A percentile compares a stretch with the other conserved stretches of the same genome.
These are phyloP conservation scores for Spea multiplicata DNA, from an alignment of 2,113 vertebrate species.

Conservation along the genomic window DNA sequence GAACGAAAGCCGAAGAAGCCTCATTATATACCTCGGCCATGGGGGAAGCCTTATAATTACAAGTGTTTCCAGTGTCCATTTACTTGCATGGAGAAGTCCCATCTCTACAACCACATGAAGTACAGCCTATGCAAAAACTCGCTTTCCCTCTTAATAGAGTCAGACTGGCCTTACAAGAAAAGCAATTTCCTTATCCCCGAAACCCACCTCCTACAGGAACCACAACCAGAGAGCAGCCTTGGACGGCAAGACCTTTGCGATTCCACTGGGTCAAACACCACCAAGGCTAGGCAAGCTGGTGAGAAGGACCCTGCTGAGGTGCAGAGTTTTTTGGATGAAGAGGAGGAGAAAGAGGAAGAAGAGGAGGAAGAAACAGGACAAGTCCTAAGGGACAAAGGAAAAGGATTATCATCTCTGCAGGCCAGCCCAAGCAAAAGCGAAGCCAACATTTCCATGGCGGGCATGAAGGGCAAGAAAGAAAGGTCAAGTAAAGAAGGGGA, in stretches of 20 bases:
- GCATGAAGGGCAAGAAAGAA: constrained; percentile 59
- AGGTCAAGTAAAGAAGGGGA: constrained; percentile 66
- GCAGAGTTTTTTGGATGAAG: constrained; percentile 3
- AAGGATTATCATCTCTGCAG: constrained; percentile 8
- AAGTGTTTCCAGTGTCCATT: constrained; percentile 99
- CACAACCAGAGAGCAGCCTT: constrained; percentile 19
- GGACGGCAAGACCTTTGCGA: constrained; percentile 57
- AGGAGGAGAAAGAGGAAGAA: constrained; percentile 59
- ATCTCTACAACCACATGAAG: constrained; percentile 99
- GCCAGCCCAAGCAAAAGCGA: constrained; percentile 42
- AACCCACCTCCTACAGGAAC: constrained; percentile 71
- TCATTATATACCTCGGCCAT: constrained; percentile 93
- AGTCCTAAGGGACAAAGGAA: constrained; percentile 53
- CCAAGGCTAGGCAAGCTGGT: fast-evolving
- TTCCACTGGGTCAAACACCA: neutral
- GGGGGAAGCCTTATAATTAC: constrained; percentile 98
- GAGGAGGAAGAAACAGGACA: constrained; percentile 54
- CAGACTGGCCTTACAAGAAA: constrained; percentile 90
- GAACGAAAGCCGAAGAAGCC: constrained; percentile 96
- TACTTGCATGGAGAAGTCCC: constrained; percentile 98
- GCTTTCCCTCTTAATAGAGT: constrained; percentile 89
- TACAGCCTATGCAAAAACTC: constrained; percentile 98
- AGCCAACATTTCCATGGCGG: constrained; percentile 53
- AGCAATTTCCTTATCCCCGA: constrained; percentile 76
- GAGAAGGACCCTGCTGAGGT: fast-evolving